Evolutionary conservation across 37 sponge, comb jelly and placozoan species (phyloP).

Genomic region (Oscarella lobularis): DNA sequence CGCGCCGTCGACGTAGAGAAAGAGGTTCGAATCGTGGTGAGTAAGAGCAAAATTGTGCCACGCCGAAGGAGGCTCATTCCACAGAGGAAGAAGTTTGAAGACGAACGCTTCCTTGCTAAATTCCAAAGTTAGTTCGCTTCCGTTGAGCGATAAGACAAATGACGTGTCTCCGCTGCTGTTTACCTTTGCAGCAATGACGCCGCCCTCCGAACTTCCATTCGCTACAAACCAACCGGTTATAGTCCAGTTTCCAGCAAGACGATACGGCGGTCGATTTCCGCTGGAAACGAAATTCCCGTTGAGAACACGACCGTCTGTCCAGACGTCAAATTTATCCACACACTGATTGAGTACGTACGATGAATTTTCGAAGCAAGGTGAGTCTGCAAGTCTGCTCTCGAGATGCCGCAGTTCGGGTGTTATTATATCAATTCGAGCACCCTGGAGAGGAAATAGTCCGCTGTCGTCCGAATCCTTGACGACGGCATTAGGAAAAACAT

Average conservation of each 20-base stretch:
- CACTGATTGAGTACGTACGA: too few relatives aligned
- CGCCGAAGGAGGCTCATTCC: neutral
- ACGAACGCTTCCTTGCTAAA: neutral
- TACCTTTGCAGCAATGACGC: neutral
- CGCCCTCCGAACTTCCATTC: neutral
- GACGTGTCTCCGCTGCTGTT: neutral
- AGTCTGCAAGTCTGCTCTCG: too few relatives aligned
- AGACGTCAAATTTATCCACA: too few relatives aligned
- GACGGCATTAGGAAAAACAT: neutral
- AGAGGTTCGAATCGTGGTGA: neutral
- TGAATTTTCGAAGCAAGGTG: too few relatives aligned
- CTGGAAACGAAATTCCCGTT: too few relatives aligned
- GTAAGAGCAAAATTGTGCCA: neutral
- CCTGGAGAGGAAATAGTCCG: too few relatives aligned
- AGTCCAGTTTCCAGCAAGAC: conserved; percentile 3
- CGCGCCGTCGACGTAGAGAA: neutral
- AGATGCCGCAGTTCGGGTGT: too few relatives aligned
- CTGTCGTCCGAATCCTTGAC: too few relatives aligned
- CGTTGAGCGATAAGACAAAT: neutral
- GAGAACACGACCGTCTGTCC: too few relatives aligned
- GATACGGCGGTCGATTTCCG: too few relatives aligned
- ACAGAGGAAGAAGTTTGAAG: neutral
- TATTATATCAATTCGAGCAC: too few relatives aligned
- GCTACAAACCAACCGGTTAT: neutral
- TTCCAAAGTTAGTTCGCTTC: neutral